Evolutionary conservation across 2,797 vertebrate species (phyloP), one percentile per base, ranked within the genome.

Genomic region (Crenichthys baileyi): DNA sequence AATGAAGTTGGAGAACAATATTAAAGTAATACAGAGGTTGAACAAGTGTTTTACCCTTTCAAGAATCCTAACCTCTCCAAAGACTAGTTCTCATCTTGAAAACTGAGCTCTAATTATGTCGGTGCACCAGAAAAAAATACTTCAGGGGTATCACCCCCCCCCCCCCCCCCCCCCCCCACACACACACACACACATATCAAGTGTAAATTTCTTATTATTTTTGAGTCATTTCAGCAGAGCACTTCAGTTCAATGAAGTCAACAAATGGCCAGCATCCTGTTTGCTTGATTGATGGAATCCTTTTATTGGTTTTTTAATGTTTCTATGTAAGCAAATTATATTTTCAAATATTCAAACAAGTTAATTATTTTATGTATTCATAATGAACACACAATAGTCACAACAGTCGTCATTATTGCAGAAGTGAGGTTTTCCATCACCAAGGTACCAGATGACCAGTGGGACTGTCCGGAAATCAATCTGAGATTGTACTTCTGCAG

Each of bases 391-490:
- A 24, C 39, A 39, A n/a, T 36, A 68, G 39, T 24, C 0, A 9
- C 24, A 20, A 39, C 16, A 36, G 16, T 39, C 36, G 11, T 7
- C 31, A 7, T 44, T 20, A 31, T 29, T 44, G 50, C 41, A 22
- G 61, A 16, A 31, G n/a, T 16, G 26, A 63, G 29, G 36, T 61
- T 75, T 46, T 39, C 48, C 72, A 78, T 81, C 80, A 80, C 79
- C 71, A 70, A 76, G 84, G 76, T 72, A 83, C 88, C 79, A 87
- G 72, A 78, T 91, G 81, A 88, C 85, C n/a, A 74, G 51, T 1
- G 13, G 79, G 87, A 76, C 79, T 83, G 70, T 88, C 86, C 48
- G 53, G 73, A 87, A 88, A 91, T 92, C 88, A 91, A 83, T 91
- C 87, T 84, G 76, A 80, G 77, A 76, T 76, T 84, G 80, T 75